Evolutionary conservation across 2,888 invertebrate species (phyloP).

Genomic region (Portevinia maculata): DNA sequence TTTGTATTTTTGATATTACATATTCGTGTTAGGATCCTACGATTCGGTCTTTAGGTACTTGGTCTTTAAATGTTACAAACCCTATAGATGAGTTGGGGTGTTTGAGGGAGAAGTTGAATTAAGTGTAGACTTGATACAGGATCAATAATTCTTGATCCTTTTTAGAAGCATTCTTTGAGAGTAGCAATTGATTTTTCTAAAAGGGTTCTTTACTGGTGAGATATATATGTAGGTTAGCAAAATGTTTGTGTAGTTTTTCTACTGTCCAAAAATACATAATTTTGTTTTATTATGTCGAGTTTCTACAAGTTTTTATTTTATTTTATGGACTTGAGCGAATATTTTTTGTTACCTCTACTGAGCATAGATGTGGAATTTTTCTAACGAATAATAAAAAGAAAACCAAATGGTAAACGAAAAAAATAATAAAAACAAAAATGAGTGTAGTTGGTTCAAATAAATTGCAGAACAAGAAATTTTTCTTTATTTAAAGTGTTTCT

Average conservation of each 20-base stretch:
- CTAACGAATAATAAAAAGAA: slow-evolving; percentile 27
- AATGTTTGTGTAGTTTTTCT: slow-evolving; percentile 30
- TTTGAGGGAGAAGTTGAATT: slow-evolving; percentile 22
- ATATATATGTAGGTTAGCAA: slow-evolving; percentile 34
- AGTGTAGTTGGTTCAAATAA: slow-evolving; percentile 12
- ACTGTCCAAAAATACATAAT: slow-evolving; percentile 42
- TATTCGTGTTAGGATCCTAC: slow-evolving; percentile 63
- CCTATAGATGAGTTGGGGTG: slow-evolving; percentile 1
- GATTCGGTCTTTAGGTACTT: slow-evolving; percentile 26
- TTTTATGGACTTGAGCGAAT: slow-evolving; percentile 59
- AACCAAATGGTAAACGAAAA: slow-evolving; percentile 12
- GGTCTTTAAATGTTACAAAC: slow-evolving; percentile 14
- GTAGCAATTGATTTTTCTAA: background rate
- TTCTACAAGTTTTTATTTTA: slow-evolving; percentile 30
- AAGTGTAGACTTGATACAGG: slow-evolving; percentile 29
- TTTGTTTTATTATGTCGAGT: slow-evolving; percentile 10
- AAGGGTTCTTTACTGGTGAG: slow-evolving; percentile 21
- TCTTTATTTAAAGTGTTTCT: slow-evolving; percentile 11
- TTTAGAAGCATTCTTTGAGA: background rate
- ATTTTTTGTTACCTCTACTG: slow-evolving; percentile 50
- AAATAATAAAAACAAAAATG: slow-evolving; percentile 14
- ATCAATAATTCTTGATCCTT: slow-evolving; percentile 11
- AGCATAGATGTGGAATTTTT: slow-evolving; percentile 40
- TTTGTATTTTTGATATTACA: slow-evolving; percentile 39
- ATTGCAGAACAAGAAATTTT: slow-evolving; percentile 18